Conservation (phyloP, 2,113 vertebrate genomes). For the Paraplagusia blochii region DNA sequence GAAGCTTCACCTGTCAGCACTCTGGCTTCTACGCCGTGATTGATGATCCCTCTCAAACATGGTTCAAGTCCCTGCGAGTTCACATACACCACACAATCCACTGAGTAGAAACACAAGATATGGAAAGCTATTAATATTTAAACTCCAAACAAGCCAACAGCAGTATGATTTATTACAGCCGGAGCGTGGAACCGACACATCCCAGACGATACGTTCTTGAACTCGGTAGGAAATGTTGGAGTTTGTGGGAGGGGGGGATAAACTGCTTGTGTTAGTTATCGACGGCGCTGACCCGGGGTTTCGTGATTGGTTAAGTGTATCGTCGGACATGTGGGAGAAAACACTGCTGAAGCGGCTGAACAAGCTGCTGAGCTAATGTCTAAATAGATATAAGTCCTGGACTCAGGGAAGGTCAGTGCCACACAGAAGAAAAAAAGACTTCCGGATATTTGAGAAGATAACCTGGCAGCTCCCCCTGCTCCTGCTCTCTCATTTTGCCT, state of each 20-base stretch:
- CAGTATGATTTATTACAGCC: background rate
- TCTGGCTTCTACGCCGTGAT: slow-evolving; percentile 8
- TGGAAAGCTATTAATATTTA: background rate
- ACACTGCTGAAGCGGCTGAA: slow-evolving; percentile 47
- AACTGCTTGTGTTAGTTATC: slow-evolving; percentile 12
- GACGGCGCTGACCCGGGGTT: slow-evolving; percentile 22
- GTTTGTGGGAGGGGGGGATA: background rate
- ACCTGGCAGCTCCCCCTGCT: slow-evolving; percentile 61
- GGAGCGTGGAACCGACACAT: background rate
- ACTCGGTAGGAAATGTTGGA: background rate
- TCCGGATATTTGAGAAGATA: slow-evolving; percentile 80
- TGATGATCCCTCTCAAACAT: background rate
- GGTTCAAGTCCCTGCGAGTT: slow-evolving; percentile 28
- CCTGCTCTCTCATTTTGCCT: slow-evolving; percentile 58
- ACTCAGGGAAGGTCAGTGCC: slow-evolving; percentile 71
- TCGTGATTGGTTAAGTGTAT: slow-evolving; percentile 23
- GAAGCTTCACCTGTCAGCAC: slow-evolving; percentile 11
- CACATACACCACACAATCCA: background rate
- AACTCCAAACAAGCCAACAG: too few relatives aligned
- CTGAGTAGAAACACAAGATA: background rate
- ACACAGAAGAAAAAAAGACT: slow-evolving; percentile 53
- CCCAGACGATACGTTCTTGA: background rate
- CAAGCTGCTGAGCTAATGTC: slow-evolving; percentile 64
- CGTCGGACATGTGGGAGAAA: slow-evolving; percentile 28
- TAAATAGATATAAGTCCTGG: slow-evolving; percentile 58